These are phyloP conservation scores for Caenorhabditis briggsae DNA, from an alignment of 1,140 invertebrate genomes.

Conservation along the genomic window DNA sequence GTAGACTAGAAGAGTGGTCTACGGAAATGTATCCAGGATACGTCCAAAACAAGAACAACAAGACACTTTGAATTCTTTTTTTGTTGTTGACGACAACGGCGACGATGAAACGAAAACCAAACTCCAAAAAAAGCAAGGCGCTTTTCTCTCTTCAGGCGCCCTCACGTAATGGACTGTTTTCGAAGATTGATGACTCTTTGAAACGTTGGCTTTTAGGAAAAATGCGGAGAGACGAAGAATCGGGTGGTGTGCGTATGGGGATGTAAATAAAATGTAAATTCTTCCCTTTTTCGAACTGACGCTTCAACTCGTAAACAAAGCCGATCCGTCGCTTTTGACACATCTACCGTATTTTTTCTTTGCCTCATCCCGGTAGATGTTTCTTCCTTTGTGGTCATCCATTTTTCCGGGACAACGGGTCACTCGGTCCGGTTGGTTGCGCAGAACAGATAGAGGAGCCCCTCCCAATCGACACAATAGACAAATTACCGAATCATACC, in stretches of 20 bases:
- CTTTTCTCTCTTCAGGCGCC: background rate
- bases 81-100: conserved; percentile 13
- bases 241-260: background rate
- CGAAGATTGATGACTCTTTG: conserved; percentile 49
- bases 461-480: background rate
- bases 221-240: background rate
- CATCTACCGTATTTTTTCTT: conserved; percentile 4
- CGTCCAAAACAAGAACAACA: background rate
- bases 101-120: background rate
- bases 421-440: conserved; percentile 46
- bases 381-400: background rate
- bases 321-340: background rate
- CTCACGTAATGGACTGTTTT: conserved; percentile 39
- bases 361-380: too few relatives aligned
- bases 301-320: conserved; percentile 1
- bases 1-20: too few relatives aligned
- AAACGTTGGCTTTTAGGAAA: background rate
- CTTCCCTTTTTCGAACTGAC: background rate
- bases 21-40: too few relatives aligned
- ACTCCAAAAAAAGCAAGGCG: conserved; percentile 22
- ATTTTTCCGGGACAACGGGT: conserved; percentile 2
- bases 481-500: conserved; percentile 50
- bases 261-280: conserved; percentile 46
- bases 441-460: conserved; percentile 38
- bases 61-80: background rate